Evolutionary conservation across 92 coral and sea anemone species (phyloP).

Genomic region (Blastomussa wellsi): DNA sequence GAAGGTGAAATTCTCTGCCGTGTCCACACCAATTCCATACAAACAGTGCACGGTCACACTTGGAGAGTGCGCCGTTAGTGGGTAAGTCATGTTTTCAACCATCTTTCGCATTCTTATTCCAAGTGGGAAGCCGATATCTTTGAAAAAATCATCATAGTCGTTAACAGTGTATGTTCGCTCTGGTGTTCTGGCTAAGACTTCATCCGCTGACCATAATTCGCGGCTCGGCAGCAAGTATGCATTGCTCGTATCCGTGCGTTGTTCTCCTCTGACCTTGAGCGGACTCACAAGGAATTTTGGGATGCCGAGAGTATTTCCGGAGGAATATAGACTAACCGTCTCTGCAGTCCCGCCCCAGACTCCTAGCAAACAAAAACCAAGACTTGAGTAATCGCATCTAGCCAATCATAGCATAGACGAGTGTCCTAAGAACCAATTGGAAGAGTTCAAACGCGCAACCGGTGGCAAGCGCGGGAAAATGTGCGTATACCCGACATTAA

Average conservation of each 20-base stretch:
- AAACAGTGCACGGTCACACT: constrained; percentile 74
- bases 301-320: constrained; percentile 77
- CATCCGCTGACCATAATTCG: constrained; percentile 79
- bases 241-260: constrained; percentile 73
- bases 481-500: not conserved
- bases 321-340: constrained; percentile 66
- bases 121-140: constrained; percentile 69
- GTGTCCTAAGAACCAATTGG: not conserved
- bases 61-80: constrained; percentile 67
- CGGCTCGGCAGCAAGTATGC: constrained; percentile 76
- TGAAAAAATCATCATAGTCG: constrained; percentile 67
- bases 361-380: constrained; percentile 43
- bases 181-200: constrained; percentile 71
- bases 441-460: not conserved
- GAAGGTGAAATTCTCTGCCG: constrained; percentile 67
- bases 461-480: not conserved
- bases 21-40: constrained; percentile 65
- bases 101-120: constrained; percentile 59
- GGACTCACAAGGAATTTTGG: constrained; percentile 66
- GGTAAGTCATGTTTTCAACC: constrained; percentile 58
- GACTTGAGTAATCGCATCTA: not conserved
- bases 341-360: constrained; percentile 85
- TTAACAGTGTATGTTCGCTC: constrained; percentile 70
- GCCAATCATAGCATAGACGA: not conserved
- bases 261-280: constrained; percentile 74